A percentile compares a stretch with the other conserved stretches of the same genome.
Evolutionary conservation across 2,888 invertebrate species (phyloP).

Genomic region (Luperina testacea): DNA sequence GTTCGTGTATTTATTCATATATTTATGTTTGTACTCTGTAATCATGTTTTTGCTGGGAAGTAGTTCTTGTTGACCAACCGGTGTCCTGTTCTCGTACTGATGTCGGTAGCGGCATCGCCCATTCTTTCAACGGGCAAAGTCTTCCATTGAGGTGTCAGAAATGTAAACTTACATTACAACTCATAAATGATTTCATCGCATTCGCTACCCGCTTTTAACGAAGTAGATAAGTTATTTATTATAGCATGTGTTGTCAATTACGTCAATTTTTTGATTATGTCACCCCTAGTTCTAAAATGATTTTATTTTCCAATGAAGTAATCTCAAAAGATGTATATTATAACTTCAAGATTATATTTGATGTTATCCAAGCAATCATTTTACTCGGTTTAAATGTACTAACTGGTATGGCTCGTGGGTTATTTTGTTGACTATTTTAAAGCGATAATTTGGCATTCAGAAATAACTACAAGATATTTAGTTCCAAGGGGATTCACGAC

Average conservation of each 20-base stretch:
- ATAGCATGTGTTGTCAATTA: conserved; percentile 61
- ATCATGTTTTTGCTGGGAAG: conserved; percentile 30
- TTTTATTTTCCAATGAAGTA: conserved; percentile 59
- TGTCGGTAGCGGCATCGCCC: conserved; percentile 13
- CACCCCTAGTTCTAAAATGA: conserved; percentile 56
- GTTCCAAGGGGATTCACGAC: conserved; percentile 11
- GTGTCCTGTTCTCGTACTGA: conserved; percentile 23
- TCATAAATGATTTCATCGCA: conserved; percentile 34
- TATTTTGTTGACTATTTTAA: conserved; percentile 1
- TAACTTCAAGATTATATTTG: conserved; percentile 43
- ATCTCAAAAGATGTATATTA: conserved; percentile 64
- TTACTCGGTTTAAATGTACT: conserved; percentile 54
- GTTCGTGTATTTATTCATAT: conserved; percentile 58
- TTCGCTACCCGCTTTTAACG: conserved; percentile 62
- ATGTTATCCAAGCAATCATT: conserved; percentile 50
- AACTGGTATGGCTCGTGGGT: conserved; percentile 27
- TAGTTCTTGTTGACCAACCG: conserved; percentile 16
- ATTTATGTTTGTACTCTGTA: conserved; percentile 56
- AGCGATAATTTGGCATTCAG: conserved; percentile 1
- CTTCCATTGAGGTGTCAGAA: conserved; percentile 81
- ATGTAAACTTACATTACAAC: conserved; percentile 51
- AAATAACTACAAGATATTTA: conserved; percentile 3
- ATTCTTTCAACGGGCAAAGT: conserved; percentile 70
- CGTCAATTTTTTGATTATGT: conserved; percentile 56
- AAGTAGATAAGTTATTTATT: conserved; percentile 80